Percentiles rank a stretch among this genome's conserved stretches.
These are phyloP conservation scores for Rhagoletis pomonella DNA, from an alignment of 1,140 invertebrate species.

Conservation along the genomic window DNA sequence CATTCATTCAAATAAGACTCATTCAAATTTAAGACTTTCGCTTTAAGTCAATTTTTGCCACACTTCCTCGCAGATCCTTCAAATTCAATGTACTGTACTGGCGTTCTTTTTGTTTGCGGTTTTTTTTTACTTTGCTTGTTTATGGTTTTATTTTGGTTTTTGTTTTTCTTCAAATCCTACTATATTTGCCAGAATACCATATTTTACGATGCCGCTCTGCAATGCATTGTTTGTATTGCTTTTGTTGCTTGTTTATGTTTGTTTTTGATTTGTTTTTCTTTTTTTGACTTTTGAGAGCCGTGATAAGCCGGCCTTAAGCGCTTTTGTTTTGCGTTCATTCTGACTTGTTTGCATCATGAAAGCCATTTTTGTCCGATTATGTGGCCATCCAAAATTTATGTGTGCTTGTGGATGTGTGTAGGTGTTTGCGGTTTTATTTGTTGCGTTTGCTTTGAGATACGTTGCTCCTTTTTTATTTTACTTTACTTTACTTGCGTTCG, in stretches of 20 bases:
- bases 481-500: not conserved
- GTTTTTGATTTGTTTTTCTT: not conserved
- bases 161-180: not conserved
- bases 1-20: too few species aligned
- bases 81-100: too few species aligned
- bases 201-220: not conserved
- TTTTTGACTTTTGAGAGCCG: not conserved
- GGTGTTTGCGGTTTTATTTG: not conserved
- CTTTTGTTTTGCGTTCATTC: not conserved
- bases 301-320: slow-evolving; percentile 26
- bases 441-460: too few species aligned
- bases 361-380: not conserved
- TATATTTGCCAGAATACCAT: not conserved
- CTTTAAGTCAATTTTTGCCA: not conserved
- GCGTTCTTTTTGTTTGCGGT: not conserved
- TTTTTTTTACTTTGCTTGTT: not conserved
- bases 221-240: not conserved
- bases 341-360: not conserved
- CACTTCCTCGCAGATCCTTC: too few species aligned
- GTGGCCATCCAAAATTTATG: not conserved
- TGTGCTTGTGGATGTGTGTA: not conserved
- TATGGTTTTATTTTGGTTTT: not conserved
- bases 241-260: not conserved
- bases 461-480: not conserved
- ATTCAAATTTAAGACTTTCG: not conserved